Base-by-base conservation (phyloP, 1,140 invertebrate genomes). In the Hyphantria cunea region DNA sequence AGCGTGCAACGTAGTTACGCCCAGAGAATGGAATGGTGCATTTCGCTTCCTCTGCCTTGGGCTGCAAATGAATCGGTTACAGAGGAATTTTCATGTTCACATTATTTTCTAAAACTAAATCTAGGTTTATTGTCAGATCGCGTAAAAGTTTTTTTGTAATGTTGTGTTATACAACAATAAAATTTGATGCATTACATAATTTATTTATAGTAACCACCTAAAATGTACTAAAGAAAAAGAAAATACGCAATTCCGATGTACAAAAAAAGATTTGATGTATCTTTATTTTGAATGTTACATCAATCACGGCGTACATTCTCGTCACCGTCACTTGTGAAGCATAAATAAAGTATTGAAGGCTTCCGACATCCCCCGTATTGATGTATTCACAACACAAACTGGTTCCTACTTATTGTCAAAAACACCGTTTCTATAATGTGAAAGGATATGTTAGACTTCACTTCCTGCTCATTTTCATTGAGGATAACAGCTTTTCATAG, bases 21-120 rank as follows among this genome's bases (percentile, higher is more conserved):
- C 54, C 73, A 74, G 79, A 83, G 84, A 86, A 84, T 84, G 74
- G 82, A 83, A 84, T 80, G 73, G 68, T 78, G 84, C 74, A 82
- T 80, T 83, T 76, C 74, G 74, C 68, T 75, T 85, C 74, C 79
- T 76, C 68, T 65, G 82, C 82, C 82, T 80, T 82, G 76, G 80
- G 80, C 77, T 74, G 70, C 69, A 82, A 84, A 82, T 82, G 78
- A 80, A 86, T 82, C 78, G 70, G 72, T 74, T 76, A 76, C 71
- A 50, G 68, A 78, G 68, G 60, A 51, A 72, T 81, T 84, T 80
- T 79, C 73, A 77, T 74, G 76, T 78, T 67, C 72, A 68, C 74
- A 68, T 76, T 83, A 66, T 80, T 78, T 79, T 70, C 62, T 66
- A 63, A 67, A 58, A 14, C 63, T 3, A 52, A 62, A 61, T 45